These are phyloP conservation scores for Triops cancriformis DNA, from an alignment of 1,140 invertebrate species.

Conservation along the genomic window DNA sequence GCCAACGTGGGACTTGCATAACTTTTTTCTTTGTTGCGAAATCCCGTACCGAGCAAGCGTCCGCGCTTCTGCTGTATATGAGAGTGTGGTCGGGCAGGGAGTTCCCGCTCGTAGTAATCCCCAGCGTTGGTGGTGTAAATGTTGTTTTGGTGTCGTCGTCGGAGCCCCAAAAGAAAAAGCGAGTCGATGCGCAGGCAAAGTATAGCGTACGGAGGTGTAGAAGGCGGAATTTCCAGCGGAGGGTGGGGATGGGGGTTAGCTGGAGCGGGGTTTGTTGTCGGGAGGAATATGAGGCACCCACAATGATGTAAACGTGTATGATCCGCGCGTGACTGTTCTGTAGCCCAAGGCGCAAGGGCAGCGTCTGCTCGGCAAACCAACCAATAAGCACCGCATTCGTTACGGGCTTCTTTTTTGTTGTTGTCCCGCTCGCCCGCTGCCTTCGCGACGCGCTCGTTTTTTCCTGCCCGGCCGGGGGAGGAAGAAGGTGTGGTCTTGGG, in stretches of 20 bases:
- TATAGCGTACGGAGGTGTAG: not conserved
- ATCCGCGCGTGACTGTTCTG: constrained; percentile 12
- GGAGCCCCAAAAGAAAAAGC: not conserved
- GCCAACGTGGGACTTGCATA: not conserved
- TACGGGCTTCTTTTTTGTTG: not conserved
- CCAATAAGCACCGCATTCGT: constrained; percentile 12
- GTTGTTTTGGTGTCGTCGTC: not conserved
- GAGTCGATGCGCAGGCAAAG: not conserved
- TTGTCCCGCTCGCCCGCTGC: not conserved
- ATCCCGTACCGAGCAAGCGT: not conserved
- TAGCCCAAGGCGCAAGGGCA: constrained; percentile 7
- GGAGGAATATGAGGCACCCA: constrained; percentile 1
- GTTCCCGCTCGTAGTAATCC: not conserved
- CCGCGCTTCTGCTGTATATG: not conserved
- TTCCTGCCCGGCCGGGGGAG: not conserved
- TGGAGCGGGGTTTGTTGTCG: not conserved
- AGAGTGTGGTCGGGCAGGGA: not conserved
- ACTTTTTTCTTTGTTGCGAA: not conserved
- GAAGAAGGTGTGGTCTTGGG: not conserved
- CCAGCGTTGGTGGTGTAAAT: not conserved
- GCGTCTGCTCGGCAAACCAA: constrained; percentile 1
- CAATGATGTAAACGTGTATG: not conserved
- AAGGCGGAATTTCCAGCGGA: not conserved
- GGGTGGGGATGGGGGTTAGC: not conserved
- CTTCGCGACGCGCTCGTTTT: not conserved